phyloP scores from a whole-genome alignment of 2,888 invertebrate genomes.

The Nipponacmea schrenckii region DNA sequence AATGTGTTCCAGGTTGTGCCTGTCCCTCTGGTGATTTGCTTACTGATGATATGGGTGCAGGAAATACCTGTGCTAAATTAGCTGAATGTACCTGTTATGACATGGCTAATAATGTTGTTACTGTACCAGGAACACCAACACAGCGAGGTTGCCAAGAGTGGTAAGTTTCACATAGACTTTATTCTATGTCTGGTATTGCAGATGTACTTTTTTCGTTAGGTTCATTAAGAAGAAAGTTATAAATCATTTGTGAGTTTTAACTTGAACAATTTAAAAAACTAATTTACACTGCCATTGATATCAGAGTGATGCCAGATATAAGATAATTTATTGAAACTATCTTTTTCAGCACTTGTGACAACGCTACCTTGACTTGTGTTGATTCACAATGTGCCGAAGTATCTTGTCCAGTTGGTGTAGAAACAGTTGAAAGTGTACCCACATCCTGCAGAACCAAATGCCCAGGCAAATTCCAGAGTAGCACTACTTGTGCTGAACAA shows the following conservation, averaged over 20 bases:
- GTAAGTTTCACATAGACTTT: slow-evolving; percentile 10
- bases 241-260: too few species aligned
- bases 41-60: slow-evolving; percentile 16
- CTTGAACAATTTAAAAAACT: too few species aligned
- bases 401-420: not conserved
- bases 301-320: too few species aligned
- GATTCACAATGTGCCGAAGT: not conserved
- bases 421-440: not conserved
- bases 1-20: slow-evolving; percentile 83
- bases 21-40: slow-evolving; percentile 73
- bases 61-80: slow-evolving; percentile 22
- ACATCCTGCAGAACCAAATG: not conserved
- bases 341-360: not conserved
- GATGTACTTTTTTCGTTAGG: too few species aligned
- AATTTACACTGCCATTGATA: too few species aligned
- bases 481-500: not conserved
- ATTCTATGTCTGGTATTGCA: too few species aligned
- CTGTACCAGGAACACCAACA: slow-evolving; percentile 16
- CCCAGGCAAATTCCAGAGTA: not conserved
- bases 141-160: slow-evolving; percentile 31
- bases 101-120: slow-evolving; percentile 14
- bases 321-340: too few species aligned
- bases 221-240: too few species aligned
- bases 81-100: slow-evolving; percentile 31
- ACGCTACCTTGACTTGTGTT: not conserved